Conservation (phyloP, 2,888 invertebrate genomes). For the Dynastes hyllus region DNA sequence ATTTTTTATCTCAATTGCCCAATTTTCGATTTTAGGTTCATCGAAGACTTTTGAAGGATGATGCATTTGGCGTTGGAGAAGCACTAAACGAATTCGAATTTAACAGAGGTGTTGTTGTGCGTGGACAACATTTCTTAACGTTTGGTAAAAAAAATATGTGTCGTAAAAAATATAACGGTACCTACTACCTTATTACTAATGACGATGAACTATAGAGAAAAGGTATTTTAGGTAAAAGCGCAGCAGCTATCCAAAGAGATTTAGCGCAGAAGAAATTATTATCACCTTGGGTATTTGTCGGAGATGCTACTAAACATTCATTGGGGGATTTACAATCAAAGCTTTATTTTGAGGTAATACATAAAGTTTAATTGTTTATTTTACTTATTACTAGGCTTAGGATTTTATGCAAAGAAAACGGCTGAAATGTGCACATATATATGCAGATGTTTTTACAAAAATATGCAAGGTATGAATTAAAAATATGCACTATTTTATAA, state of each 20-base stretch:
- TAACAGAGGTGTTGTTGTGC: constrained; percentile 74
- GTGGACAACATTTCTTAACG: constrained; percentile 73
- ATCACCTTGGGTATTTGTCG: constrained; percentile 76
- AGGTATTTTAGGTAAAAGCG: constrained; percentile 26
- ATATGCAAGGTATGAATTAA: too few species aligned
- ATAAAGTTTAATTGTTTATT: not conserved
- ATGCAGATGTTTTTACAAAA: too few species aligned
- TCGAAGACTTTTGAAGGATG: constrained; percentile 79
- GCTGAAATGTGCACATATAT: too few species aligned
- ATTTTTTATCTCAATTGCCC: not conserved
- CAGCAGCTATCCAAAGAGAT: constrained; percentile 69
- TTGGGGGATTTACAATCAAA: constrained; percentile 42
- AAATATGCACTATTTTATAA: too few species aligned
- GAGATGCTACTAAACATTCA: constrained; percentile 59
- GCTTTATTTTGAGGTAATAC: constrained; percentile 45
- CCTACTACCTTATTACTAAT: not conserved
- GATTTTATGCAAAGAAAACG: too few species aligned
- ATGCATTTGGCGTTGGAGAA: constrained; percentile 82
- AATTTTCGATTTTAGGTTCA: constrained; percentile 73
- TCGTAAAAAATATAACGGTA: not conserved
- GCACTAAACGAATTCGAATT: constrained; percentile 79
- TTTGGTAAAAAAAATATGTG: constrained; percentile 54
- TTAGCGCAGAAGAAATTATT: constrained; percentile 74
- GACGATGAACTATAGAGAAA: not conserved
- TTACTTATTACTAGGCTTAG: too few species aligned